Base-by-base conservation (phyloP, 2,888 invertebrate genomes). In the Nomada hirtipes region DNA sequence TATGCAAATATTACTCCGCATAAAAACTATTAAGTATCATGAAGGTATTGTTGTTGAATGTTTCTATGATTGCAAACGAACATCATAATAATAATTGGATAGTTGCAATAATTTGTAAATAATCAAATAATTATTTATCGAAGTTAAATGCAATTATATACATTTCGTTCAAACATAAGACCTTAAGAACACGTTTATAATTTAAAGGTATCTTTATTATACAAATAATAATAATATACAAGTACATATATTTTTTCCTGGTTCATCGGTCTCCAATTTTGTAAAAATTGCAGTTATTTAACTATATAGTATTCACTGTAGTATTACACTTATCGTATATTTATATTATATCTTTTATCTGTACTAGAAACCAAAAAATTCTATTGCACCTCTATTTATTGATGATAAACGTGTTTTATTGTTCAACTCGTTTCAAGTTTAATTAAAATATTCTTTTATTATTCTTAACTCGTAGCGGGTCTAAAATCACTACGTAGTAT, bases 151-250 rank as follows among this genome's bases (percentile, higher is more conserved):
- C 70, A 70, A 65, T 60, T 79, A 60, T 53, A 70, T 44, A 59
- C 36, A 52, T 70, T 68, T 36, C 57, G 23, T 44, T 72, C 29
- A 50, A 68, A 63, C 52, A 72, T 52, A 63, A 57, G 53, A 26
- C 50, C 53, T 63, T 82, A 36, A 71, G 29, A 65, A 65, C 61
- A 26, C 59, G 69, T 61, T 67, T 75, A 69, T 71, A 85, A 86
- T 90, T 89, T 84, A 84, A 90, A 86, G 83, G 84, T 79, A 79
- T 85, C 79, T 90, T 89, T 90, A 90, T 90, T 90, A 84, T 90
- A 89, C 86, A 90, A 88, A 86, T 55, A 72, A 72, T 61, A 52
- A 73, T 84, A 89, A 84, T 89, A 88, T 90, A 89, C 87, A 90
- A 85, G 79, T 89, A 86, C 85, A 90, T 83, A 84, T 83, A 85